These are phyloP conservation scores for Reticulitermes speratus DNA, from an alignment of 1,140 invertebrate genomes.

Conservation along the genomic window DNA sequence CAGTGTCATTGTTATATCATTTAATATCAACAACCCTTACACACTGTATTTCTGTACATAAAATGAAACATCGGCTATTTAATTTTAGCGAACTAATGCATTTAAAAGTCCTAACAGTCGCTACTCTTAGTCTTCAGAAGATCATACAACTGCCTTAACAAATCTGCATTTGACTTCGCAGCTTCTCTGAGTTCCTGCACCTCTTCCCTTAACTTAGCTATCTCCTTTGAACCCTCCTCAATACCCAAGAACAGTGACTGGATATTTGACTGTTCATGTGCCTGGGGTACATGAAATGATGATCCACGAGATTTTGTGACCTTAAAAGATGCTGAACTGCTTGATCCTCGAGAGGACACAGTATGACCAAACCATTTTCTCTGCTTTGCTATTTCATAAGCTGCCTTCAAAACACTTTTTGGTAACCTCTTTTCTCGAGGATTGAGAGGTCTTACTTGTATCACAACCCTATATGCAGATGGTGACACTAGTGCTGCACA, in stretches of 20 bases:
- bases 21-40: too few relatives aligned
- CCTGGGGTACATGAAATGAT: not conserved
- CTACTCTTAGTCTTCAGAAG: constrained; percentile 24
- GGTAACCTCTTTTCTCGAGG: constrained; percentile 76
- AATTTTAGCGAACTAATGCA: not conserved
- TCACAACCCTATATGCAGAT: constrained; percentile 70
- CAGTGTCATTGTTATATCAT: too few relatives aligned
- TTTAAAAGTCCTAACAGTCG: constrained; percentile 16
- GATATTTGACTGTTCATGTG: not conserved
- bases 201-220: constrained; percentile 9
- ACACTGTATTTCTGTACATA: too few relatives aligned
- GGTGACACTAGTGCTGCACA: constrained; percentile 73
- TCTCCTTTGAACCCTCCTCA: not conserved
- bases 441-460: constrained; percentile 77
- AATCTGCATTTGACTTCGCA: not conserved
- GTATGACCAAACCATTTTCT: constrained; percentile 56
- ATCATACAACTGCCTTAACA: constrained; percentile 24
- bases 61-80: too few relatives aligned
- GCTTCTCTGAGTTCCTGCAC: not conserved
- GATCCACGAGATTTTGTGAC: not conserved
- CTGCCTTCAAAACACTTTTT: constrained; percentile 69
- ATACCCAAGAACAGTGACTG: not conserved
- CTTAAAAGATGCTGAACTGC: constrained; percentile 48
- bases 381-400: constrained; percentile 71
- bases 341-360: constrained; percentile 59